Conservation (phyloP, 2,888 invertebrate species). For the Mylabris sibirica region DNA sequence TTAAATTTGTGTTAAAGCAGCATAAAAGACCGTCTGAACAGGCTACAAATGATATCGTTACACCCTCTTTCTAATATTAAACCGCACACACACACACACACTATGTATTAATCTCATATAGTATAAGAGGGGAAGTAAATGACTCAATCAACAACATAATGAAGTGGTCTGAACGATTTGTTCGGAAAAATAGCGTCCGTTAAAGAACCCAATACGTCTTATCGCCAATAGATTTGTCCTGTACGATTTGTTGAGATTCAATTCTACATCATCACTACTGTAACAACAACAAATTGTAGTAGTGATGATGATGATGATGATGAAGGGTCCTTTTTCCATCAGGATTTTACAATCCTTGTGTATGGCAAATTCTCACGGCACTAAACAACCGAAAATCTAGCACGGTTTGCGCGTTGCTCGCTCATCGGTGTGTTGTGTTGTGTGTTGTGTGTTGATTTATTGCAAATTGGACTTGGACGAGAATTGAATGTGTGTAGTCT, state of each 20-base stretch:
- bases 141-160: conserved; percentile 60
- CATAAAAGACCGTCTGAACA: neutral
- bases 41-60: conserved; percentile 1
- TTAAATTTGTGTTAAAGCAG: neutral
- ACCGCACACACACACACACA: conserved; percentile 28
- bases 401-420: neutral
- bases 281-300: conserved; percentile 4
- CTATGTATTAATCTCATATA: conserved; percentile 60
- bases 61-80: conserved; percentile 1
- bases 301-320: neutral
- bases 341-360: conserved; percentile 49
- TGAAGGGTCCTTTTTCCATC: conserved; percentile 34
- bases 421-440: conserved; percentile 35
- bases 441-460: conserved; percentile 52
- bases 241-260: conserved; percentile 41
- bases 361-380: conserved; percentile 50
- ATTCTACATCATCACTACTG: conserved; percentile 40
- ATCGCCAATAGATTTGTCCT: conserved; percentile 55
- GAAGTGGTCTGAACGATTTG: conserved; percentile 57
- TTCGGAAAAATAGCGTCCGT: conserved; percentile 49
- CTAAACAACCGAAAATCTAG: conserved; percentile 48
- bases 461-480: conserved; percentile 45
- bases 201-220: conserved; percentile 56
- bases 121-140: conserved; percentile 55
- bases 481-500: conserved; percentile 20